phyloP scores from a whole-genome alignment of 2,888 invertebrate genomes.

The Spicauda simplicius region DNA sequence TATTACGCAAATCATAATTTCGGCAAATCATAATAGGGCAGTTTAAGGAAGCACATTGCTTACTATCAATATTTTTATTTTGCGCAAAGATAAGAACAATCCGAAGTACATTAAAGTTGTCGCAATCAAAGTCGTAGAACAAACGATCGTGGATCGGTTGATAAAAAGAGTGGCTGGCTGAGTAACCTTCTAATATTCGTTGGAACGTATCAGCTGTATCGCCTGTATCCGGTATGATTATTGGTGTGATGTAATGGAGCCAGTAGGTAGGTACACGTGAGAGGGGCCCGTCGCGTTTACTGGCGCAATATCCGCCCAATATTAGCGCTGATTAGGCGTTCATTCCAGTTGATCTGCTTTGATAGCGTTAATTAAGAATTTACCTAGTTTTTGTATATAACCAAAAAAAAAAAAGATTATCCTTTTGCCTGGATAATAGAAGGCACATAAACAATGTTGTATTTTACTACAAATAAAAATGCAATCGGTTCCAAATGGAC shows the following conservation, averaged over 20 bases:
- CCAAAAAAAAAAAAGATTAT: too few relatives aligned
- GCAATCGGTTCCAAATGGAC: too few relatives aligned
- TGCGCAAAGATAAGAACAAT: background rate
- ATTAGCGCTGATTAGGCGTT: too few relatives aligned
- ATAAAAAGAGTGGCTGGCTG: conserved; percentile 54
- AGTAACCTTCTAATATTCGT: conserved; percentile 64
- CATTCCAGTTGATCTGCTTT: too few relatives aligned
- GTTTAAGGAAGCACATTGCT: conserved; percentile 1
- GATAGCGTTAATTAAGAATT: too few relatives aligned
- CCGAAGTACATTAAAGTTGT: conserved; percentile 10
- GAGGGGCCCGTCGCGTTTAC: conserved; percentile 49
- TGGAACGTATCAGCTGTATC: conserved; percentile 60
- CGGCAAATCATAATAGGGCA: background rate
- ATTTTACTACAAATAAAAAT: too few relatives aligned
- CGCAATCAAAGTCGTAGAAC: conserved; percentile 23
- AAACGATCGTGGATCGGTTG: conserved; percentile 41
- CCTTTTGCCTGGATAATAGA: too few relatives aligned
- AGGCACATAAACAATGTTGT: too few relatives aligned
- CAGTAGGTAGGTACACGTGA: conserved; percentile 50
- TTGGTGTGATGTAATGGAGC: conserved; percentile 65
- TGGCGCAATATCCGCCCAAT: conserved; percentile 19
- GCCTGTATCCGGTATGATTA: conserved; percentile 70
- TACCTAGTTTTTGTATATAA: too few relatives aligned
- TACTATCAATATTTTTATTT: background rate
- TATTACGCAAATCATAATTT: too few relatives aligned